Evolutionary conservation across 30 jellyfish, hydroid and myxozoan species (phyloP), one percentile per base, ranked within the genome.

Genomic region (Turritopsis rubra): DNA sequence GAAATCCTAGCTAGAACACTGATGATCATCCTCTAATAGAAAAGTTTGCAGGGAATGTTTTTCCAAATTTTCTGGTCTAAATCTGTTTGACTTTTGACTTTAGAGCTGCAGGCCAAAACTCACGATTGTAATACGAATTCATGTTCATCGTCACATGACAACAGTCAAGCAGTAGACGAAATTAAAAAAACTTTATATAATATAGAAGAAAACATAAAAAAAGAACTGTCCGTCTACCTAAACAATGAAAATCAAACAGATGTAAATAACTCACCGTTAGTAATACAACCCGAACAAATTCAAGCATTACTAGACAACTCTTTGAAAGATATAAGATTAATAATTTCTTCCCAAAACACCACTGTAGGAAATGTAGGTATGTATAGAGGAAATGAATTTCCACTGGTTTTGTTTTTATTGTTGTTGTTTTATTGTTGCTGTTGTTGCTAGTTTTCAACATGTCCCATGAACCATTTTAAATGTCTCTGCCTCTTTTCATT

Each of bases 261-360:
- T 41, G 60, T n/a, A 66, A 66, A 66, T n/a, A 22, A 66, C 76
- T n/a, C n/a, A n/a, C 29, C 17, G 8, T n/a, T 17, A n/a, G 4
- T 17, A 7, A 22, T n/a, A 66, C 76, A 25, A 66, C 76, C 76
- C 17, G 29, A n/a, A 25, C 28, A 66, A 22, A 1, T n/a, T 22
- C 76, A n/a, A 22, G 8, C 76, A 66, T 66, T 66, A n/a, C 76
- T 25, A 66, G 76, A 66, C 29, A 66, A 66, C 76, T 22, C 76
- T 74, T 74, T 74, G 28, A 21, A 74, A 74, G 41, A 25, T 66
- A n/a, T 66, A 17, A 4, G 29, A 25, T 66, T n/a, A 25, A 3
- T 25, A 66, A 66, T 66, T 66, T 66, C 29, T 66, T 66, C 28
- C 28, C 60, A 41, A 41, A 41, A 41, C 5, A 41, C 13, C 60